phyloP scores from a whole-genome alignment of 2,113 vertebrate genomes.

The Tragelaphus buxtoni region DNA sequence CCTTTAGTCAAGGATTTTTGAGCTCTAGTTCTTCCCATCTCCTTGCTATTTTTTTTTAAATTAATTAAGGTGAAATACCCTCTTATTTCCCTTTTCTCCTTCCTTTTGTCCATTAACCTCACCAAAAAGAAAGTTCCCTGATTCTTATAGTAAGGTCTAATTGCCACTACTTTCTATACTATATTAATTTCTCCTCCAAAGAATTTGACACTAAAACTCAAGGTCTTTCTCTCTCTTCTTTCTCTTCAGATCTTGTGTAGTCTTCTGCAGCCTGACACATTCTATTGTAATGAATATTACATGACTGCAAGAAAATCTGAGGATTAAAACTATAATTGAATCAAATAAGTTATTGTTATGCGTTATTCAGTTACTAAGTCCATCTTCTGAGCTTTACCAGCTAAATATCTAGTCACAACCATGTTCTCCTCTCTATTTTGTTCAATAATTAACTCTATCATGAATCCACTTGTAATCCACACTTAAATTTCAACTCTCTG shows the following conservation, averaged over 20 bases:
- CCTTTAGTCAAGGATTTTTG: background rate
- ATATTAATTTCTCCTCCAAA: background rate
- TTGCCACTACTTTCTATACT: background rate
- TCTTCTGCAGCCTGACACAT: background rate
- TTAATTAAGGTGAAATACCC: background rate
- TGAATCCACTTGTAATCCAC: background rate
- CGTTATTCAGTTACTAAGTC: background rate
- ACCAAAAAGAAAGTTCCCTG: background rate
- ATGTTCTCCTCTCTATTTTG: background rate
- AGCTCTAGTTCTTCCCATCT: background rate
- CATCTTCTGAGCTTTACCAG: background rate
- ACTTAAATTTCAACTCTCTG: background rate
- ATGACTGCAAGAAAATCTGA: background rate
- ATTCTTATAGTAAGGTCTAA: background rate
- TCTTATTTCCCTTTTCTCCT: background rate
- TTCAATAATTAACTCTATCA: background rate
- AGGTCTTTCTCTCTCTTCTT: background rate
- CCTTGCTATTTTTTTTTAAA: background rate
- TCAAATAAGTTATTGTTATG: constrained; percentile 2
- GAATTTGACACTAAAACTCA: background rate
- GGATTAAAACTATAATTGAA: background rate
- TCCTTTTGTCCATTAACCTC: background rate
- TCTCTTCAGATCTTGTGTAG: background rate
- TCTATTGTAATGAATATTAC: background rate
- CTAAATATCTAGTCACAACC: background rate